Conservation (phyloP, 2,797 vertebrate genomes). For the Sebastes variabilis region DNA sequence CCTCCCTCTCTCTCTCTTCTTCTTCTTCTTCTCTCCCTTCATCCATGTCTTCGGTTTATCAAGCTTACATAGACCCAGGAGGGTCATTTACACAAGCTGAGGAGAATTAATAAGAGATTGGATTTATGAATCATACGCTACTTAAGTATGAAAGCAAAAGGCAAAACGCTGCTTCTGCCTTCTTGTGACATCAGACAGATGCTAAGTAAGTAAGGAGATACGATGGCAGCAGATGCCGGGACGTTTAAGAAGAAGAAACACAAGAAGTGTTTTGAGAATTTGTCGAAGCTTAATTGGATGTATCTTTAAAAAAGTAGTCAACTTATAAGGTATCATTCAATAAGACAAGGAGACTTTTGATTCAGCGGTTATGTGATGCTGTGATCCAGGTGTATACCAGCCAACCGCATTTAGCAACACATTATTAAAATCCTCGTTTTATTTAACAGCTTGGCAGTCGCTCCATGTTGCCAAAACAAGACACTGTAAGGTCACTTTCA, state of each 20-base stretch:
- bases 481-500: slow-evolving; percentile 44
- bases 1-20: neutral
- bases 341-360: slow-evolving; percentile 31
- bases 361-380: slow-evolving; percentile 7
- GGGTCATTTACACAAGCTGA: slow-evolving; percentile 81
- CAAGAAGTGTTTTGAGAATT: slow-evolving; percentile 11
- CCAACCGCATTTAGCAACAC: slow-evolving; percentile 37
- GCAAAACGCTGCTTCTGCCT: slow-evolving; percentile 54
- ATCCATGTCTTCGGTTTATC: slow-evolving; percentile 73
- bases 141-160: slow-evolving; percentile 76
- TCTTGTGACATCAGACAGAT: slow-evolving; percentile 64
- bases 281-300: neutral
- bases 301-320: slow-evolving; percentile 13
- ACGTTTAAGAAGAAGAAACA: slow-evolving; percentile 28
- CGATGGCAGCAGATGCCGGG: slow-evolving; percentile 39
- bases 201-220: slow-evolving; percentile 43
- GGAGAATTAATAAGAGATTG: slow-evolving; percentile 77
- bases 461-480: slow-evolving; percentile 60
- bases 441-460: slow-evolving; percentile 46
- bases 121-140: slow-evolving; percentile 83
- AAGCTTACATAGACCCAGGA: slow-evolving; percentile 70
- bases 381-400: slow-evolving; percentile 35
- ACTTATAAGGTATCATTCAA: slow-evolving; percentile 10
- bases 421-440: slow-evolving; percentile 32
- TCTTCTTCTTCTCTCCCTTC: slow-evolving; percentile 51